Evolutionary conservation across 2,113 vertebrate species (phyloP).

Genomic region (Heptranchias perlo): DNA sequence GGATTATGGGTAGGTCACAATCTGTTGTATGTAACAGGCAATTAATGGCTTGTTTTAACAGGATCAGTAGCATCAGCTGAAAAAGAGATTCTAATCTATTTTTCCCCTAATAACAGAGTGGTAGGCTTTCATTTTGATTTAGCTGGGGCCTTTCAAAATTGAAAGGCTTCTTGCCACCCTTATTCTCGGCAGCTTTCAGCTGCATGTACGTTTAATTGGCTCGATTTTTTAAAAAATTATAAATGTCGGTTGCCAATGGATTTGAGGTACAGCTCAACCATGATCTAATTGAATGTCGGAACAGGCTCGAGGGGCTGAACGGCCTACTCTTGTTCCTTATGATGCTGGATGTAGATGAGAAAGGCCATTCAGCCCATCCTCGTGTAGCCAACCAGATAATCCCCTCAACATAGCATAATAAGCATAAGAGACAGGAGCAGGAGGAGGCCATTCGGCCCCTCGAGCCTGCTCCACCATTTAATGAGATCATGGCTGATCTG

Average conservation of each 20-base stretch:
- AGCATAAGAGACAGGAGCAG: too few relatives aligned
- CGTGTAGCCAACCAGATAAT: not conserved
- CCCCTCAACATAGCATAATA: not conserved
- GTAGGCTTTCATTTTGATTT: not conserved
- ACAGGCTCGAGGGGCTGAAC: not conserved
- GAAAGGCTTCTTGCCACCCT: not conserved
- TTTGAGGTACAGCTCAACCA: not conserved
- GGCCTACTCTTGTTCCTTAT: not conserved
- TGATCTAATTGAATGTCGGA: not conserved
- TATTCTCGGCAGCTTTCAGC: not conserved
- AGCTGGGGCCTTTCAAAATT: not conserved
- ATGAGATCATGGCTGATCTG: too few relatives aligned
- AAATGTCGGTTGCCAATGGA: not conserved
- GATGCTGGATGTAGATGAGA: not conserved
- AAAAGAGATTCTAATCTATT: not conserved
- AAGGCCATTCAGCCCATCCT: not conserved
- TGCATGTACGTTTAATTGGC: not conserved
- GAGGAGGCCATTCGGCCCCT: too few relatives aligned
- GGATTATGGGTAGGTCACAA: constrained; percentile 32
- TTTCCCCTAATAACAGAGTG: not conserved
- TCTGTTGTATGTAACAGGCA: constrained; percentile 8
- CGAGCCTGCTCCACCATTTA: too few relatives aligned
- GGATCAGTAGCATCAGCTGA: not conserved
- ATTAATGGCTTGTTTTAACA: constrained; percentile 25
- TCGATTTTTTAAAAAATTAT: not conserved